Conservation (phyloP, 2,113 vertebrate species). For the Catagonus wagneri region DNA sequence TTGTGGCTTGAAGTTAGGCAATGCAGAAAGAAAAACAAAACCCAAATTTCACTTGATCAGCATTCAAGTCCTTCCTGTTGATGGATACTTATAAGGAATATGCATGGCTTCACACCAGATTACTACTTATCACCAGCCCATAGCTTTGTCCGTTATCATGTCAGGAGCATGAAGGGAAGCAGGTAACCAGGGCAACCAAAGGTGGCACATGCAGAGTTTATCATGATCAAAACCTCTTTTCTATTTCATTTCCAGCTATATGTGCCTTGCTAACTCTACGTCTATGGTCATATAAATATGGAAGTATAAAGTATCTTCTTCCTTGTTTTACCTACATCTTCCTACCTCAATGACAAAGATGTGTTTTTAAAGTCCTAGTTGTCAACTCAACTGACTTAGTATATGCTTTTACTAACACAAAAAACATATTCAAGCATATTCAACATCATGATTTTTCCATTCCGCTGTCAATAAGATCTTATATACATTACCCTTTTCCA, state of each 20-base stretch:
- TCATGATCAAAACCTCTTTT: neutral
- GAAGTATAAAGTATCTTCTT: neutral
- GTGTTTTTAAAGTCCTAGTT: neutral
- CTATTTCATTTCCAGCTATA: neutral
- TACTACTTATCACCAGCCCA: neutral
- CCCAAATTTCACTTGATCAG: neutral
- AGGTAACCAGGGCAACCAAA: neutral
- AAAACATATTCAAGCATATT: neutral
- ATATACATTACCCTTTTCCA: neutral
- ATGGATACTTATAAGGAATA: neutral
- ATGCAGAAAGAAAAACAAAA: neutral
- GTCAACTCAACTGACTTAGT: neutral
- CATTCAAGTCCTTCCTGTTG: neutral
- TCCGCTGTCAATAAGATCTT: neutral
- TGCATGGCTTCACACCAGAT: neutral
- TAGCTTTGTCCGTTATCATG: constrained; percentile 49
- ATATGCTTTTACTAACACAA: neutral
- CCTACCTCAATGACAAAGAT: neutral
- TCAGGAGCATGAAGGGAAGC: neutral
- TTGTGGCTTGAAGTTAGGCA: neutral
- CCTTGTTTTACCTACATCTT: neutral
- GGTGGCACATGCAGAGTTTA: neutral
- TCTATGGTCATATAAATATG: neutral
- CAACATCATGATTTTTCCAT: neutral
- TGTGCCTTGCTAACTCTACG: neutral